Percentiles rank a stretch among this genome's conserved stretches.
Conservation (phyloP, 2,113 vertebrate species). For the Cepphus grylle region DNA sequence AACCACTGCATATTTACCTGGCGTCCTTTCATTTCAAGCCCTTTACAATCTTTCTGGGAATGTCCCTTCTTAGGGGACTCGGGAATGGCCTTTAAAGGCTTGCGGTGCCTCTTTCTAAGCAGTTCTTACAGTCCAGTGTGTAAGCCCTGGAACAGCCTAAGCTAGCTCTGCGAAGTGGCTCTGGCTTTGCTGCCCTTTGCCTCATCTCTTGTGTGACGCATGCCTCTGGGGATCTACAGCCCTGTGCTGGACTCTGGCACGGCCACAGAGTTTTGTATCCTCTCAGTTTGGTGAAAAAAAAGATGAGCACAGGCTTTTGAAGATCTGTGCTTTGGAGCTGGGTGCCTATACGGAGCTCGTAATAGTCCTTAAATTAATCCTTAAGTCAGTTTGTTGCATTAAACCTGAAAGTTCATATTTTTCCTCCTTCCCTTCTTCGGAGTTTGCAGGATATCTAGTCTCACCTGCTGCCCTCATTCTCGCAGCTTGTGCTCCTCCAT, state of each 20-base stretch:
- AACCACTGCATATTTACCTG: neutral
- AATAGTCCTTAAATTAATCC: neutral
- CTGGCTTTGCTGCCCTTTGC: neutral
- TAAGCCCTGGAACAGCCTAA: neutral
- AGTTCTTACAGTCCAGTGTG: neutral
- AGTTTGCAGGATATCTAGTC: neutral
- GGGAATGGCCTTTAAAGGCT: neutral
- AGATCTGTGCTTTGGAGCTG: neutral
- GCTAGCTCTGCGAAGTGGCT: neutral
- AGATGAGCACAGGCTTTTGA: neutral
- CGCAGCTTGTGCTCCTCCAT: neutral
- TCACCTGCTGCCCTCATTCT: neutral
- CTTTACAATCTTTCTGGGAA: neutral
- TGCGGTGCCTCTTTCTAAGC: neutral
- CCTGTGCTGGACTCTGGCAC: neutral
- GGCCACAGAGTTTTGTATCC: neutral
- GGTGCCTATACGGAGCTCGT: neutral
- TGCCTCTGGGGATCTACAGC: neutral
- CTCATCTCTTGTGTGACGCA: fast-evolving
- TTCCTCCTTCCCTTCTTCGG: neutral
- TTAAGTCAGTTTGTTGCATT: neutral
- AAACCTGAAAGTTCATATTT: neutral
- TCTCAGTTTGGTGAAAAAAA: neutral
- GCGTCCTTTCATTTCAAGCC: neutral
- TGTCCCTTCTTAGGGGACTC: neutral